Evolutionary conservation across 2,797 vertebrate species (phyloP).

Genomic region (Petrocephalus sullivani): DNA sequence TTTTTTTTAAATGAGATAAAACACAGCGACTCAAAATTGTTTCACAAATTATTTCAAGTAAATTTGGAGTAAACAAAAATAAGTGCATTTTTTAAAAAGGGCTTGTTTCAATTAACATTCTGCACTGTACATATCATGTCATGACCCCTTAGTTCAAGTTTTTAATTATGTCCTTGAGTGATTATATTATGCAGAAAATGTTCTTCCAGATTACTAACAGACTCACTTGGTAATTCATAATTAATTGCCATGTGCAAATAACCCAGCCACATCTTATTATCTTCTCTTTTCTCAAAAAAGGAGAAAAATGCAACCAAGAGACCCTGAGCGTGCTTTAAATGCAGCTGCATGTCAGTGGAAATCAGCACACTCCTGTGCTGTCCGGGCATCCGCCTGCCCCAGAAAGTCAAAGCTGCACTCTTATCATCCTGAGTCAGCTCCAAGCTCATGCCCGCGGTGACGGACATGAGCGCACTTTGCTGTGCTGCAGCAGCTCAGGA

Average conservation of each 20-base stretch:
- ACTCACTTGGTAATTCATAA: slow-evolving; percentile 62
- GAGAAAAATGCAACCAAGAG: background rate
- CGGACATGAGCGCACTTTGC: background rate
- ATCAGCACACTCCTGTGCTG: background rate
- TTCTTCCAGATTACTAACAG: slow-evolving; percentile 58
- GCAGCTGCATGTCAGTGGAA: background rate
- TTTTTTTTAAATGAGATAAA: background rate
- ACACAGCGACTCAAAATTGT: background rate
- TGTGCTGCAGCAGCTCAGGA: background rate
- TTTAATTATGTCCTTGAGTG: slow-evolving; percentile 50
- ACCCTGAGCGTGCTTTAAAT: background rate
- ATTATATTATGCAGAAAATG: slow-evolving; percentile 53
- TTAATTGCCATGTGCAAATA: slow-evolving; percentile 63
- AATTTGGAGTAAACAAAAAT: background rate
- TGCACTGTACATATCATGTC: background rate
- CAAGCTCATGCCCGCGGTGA: background rate
- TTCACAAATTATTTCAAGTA: no score
- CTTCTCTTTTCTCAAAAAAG: slow-evolving; percentile 51
- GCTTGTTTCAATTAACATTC: background rate
- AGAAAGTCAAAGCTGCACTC: background rate
- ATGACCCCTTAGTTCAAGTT: slow-evolving; percentile 43
- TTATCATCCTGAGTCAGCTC: background rate
- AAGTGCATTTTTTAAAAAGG: background rate
- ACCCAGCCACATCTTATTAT: slow-evolving; percentile 56
- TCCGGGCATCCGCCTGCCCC: background rate